phyloP scores from a whole-genome alignment of 2,797 vertebrate species.

The Arnoldichthys spilopterus region DNA sequence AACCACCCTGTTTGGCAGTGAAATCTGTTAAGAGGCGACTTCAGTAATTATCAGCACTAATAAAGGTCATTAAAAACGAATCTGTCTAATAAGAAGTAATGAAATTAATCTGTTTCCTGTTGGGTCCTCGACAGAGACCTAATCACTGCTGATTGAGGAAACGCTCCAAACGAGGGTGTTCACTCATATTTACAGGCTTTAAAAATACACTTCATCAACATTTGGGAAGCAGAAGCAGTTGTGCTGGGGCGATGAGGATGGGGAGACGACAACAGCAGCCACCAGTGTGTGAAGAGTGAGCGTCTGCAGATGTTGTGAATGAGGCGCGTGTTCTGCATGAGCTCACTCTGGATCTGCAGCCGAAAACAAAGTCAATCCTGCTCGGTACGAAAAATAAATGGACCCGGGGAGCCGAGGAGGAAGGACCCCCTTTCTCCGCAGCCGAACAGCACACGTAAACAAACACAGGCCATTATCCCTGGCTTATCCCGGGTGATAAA shows the following conservation, averaged over 20 bases:
- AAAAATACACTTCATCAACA: conserved; percentile 38
- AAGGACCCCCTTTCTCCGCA: conserved; percentile 44
- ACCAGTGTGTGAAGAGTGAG: conserved; percentile 57
- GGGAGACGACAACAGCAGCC: conserved; percentile 46
- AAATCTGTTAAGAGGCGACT: background rate
- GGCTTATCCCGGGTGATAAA: conserved; percentile 59
- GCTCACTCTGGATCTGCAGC: conserved; percentile 63
- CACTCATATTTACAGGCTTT: background rate
- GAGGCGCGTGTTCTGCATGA: conserved; percentile 67
- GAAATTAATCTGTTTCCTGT: background rate
- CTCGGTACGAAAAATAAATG: conserved; percentile 75
- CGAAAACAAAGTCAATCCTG: conserved; percentile 69
- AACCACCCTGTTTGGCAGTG: too few relatives aligned
- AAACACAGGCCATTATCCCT: conserved; percentile 61
- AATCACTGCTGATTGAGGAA: conserved; percentile 26
- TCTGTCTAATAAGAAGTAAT: conserved; percentile 1
- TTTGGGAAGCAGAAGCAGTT: conserved; percentile 8
- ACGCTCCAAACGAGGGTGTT: conserved; percentile 28
- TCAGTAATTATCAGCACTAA: background rate
- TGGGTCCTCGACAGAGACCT: background rate
- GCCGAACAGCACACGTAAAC: conserved; percentile 57
- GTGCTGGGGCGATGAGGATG: conserved; percentile 12
- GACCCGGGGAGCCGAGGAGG: conserved; percentile 52
- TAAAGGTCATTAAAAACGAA: background rate
- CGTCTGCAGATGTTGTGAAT: conserved; percentile 68